A percentile compares a stretch with the other conserved stretches of the same genome.
phyloP scores from a whole-genome alignment of 92 coral and sea anemone species.

The Micromussa lordhowensis region DNA sequence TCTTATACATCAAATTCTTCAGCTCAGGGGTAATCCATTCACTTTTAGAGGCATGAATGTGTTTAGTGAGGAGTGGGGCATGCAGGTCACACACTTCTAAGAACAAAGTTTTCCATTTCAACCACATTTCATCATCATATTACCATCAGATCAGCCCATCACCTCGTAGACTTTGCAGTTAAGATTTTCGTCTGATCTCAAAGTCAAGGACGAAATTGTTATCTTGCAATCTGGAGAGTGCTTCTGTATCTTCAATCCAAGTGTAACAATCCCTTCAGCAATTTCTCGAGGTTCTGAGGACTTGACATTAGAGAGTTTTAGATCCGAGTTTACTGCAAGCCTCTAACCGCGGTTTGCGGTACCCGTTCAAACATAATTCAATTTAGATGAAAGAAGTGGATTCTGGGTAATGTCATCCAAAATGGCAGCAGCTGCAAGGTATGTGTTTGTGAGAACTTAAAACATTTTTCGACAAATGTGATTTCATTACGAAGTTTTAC shows the following conservation, averaged over 20 bases:
- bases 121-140: too few species aligned
- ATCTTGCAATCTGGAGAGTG: slow-evolving; percentile 43
- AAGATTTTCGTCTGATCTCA: slow-evolving; percentile 37
- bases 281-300: slow-evolving; percentile 25
- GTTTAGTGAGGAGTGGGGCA: too few species aligned
- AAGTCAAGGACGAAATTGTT: slow-evolving; percentile 43
- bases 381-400: slow-evolving; percentile 58
- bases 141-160: too few species aligned
- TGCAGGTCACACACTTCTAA: too few species aligned
- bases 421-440: slow-evolving; percentile 71
- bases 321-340: slow-evolving; percentile 42
- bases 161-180: slow-evolving; percentile 37
- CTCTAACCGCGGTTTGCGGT: slow-evolving; percentile 37
- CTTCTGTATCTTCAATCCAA: slow-evolving; percentile 33
- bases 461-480: slow-evolving; percentile 52
- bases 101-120: too few species aligned
- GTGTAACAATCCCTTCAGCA: slow-evolving; percentile 40
- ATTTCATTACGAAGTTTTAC: slow-evolving; percentile 54
- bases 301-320: slow-evolving; percentile 50
- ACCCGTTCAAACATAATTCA: slow-evolving; percentile 38
- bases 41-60: too few species aligned
- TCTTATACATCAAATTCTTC: too few species aligned
- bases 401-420: slow-evolving; percentile 47
- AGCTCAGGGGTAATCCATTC: too few species aligned
- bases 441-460: slow-evolving; percentile 40